Evolutionary conservation across 1,140 invertebrate genomes (phyloP).

Genomic region (Heliconius hermathena): DNA sequence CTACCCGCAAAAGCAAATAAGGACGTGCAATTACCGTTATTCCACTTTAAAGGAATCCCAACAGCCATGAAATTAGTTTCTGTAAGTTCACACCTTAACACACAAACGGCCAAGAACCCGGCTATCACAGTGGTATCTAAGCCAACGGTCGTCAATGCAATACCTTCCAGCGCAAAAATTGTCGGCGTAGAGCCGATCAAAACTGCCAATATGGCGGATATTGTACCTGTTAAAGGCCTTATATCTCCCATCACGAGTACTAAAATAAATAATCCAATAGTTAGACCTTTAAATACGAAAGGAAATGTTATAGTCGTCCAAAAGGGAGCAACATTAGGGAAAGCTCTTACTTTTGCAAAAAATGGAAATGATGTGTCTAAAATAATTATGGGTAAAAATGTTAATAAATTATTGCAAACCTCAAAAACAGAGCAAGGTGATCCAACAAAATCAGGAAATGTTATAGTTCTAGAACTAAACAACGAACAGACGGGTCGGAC

Average conservation of each 20-base stretch:
- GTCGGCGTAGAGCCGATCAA: constrained; percentile 73
- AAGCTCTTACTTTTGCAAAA: constrained; percentile 75
- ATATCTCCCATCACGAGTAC: constrained; percentile 56
- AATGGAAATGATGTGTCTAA: constrained; percentile 77
- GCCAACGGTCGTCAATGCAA: constrained; percentile 53
- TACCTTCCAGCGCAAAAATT: constrained; percentile 61
- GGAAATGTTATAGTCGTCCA: constrained; percentile 78
- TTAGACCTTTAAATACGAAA: constrained; percentile 68
- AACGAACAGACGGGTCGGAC: constrained; percentile 72
- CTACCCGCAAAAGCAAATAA: constrained; percentile 69
- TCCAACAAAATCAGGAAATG: constrained; percentile 64
- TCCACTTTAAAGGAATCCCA: constrained; percentile 76
- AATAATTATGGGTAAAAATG: constrained; percentile 80
- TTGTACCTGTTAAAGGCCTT: constrained; percentile 70
- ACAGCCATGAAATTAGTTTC: constrained; percentile 77
- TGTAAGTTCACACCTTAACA: constrained; percentile 66
- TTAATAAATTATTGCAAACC: constrained; percentile 73
- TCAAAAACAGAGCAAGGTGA: constrained; percentile 69
- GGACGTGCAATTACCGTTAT: constrained; percentile 67
- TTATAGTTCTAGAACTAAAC: constrained; percentile 77
- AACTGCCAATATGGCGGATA: constrained; percentile 75
- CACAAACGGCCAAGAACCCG: constrained; percentile 54
- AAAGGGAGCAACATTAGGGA: constrained; percentile 72
- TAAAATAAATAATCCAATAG: constrained; percentile 72
- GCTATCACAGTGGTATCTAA: constrained; percentile 64